phyloP scores from a whole-genome alignment of 2,113 vertebrate genomes.

The Dicerorhinus sumatrensis region DNA sequence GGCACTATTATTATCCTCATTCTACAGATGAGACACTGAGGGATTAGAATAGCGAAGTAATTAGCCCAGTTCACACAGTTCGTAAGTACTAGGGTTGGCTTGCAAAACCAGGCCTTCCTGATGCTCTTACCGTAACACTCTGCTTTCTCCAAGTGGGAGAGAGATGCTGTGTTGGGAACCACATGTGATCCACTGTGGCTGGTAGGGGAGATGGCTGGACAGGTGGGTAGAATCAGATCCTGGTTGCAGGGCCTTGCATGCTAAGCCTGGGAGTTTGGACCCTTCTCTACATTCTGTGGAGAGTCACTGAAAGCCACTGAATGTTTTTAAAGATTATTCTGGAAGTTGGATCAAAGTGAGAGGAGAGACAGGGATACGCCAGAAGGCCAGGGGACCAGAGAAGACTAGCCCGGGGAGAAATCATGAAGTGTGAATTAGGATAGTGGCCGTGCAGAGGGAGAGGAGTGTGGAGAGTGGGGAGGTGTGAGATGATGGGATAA shows the following conservation, averaged over 20 bases:
- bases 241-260: background rate
- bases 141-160: background rate
- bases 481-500: background rate
- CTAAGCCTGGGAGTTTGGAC: background rate
- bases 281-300: background rate
- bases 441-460: background rate
- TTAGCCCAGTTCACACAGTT: background rate
- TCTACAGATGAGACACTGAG: background rate
- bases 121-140: background rate
- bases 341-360: background rate
- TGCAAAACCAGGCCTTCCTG: too few relatives aligned
- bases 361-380: background rate
- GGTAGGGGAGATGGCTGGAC: background rate
- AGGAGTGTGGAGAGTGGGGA: accelerated
- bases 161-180: background rate
- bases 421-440: background rate
- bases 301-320: background rate
- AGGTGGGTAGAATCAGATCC: background rate
- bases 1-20: background rate
- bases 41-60: too few relatives aligned
- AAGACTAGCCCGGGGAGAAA: background rate
- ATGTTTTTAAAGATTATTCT: background rate
- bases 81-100: accelerated
- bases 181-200: accelerated
- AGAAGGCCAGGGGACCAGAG: background rate